phyloP scores from a whole-genome alignment of 1,140 invertebrate genomes.

The Scylla paramamosain region DNA sequence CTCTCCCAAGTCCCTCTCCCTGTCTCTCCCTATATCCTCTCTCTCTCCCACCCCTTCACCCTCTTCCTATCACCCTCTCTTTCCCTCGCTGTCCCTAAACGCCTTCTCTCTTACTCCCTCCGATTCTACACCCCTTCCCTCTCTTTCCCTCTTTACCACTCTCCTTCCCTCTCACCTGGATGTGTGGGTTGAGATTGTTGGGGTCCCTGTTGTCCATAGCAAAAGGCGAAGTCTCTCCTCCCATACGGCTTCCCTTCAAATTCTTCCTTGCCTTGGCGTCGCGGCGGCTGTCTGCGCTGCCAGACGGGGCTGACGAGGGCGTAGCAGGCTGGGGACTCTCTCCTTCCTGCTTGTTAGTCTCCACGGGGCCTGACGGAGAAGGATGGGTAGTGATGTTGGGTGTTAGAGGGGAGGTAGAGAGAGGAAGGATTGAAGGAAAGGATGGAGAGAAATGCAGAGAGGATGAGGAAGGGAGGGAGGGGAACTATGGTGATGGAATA shows the following conservation, averaged over 20 bases:
- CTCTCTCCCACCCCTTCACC: background rate
- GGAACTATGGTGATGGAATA: background rate
- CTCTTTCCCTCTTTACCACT: background rate
- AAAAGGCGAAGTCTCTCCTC: conserved; percentile 76
- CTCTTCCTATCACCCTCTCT: background rate
- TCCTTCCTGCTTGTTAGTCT: conserved; percentile 60
- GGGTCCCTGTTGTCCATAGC: conserved; percentile 86
- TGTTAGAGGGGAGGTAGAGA: background rate
- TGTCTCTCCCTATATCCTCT: no score
- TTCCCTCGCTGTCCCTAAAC: no score
- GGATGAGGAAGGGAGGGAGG: background rate
- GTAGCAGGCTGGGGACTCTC: background rate
- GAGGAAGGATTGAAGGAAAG: background rate
- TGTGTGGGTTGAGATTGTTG: conserved; percentile 85
- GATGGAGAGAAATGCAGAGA: background rate
- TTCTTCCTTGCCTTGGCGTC: conserved; percentile 35
- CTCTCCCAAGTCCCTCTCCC: no score
- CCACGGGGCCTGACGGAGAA: conserved; percentile 31
- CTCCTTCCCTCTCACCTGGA: conserved; percentile 82
- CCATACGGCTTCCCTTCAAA: conserved; percentile 31
- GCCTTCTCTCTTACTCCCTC: no score
- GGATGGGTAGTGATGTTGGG: background rate
- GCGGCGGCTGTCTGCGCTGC: background rate
- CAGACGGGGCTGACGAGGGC: background rate
- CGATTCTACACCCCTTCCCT: background rate